Percentiles rank a stretch among this genome's conserved stretches.
Evolutionary conservation across 2,113 vertebrate genomes (phyloP).

Genomic region (Hydropotes inermis): DNA sequence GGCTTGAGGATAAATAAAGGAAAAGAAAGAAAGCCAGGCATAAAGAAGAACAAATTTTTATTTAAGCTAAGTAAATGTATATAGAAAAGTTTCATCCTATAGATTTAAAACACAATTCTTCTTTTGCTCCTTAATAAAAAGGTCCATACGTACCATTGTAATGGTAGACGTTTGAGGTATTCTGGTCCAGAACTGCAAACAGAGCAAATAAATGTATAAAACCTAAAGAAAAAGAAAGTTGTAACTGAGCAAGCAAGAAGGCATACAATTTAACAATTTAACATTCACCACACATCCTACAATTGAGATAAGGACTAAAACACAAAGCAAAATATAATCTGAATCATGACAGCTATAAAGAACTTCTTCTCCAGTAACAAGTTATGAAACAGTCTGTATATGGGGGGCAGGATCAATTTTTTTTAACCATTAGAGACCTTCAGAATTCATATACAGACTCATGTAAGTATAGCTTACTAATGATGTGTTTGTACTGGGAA

Average conservation of each 20-base stretch:
- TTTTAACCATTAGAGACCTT: neutral
- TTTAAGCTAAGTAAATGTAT: neutral
- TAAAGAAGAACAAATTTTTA: neutral
- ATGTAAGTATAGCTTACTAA: neutral
- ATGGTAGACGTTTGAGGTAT: constrained; percentile 96
- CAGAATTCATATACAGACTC: neutral
- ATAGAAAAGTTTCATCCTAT: neutral
- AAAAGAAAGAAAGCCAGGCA: constrained; percentile 19
- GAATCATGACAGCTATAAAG: neutral
- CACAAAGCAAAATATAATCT: constrained; percentile 19
- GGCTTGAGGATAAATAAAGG: neutral
- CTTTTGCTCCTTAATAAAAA: neutral
- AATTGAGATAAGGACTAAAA: neutral
- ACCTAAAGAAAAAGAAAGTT: constrained; percentile 82
- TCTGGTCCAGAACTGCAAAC: constrained; percentile 99
- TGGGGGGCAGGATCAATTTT: neutral
- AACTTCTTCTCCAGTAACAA: constrained; percentile 26
- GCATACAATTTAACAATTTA: neutral
- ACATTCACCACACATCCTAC: neutral
- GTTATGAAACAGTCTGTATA: neutral
- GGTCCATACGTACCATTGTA: constrained; percentile 89
- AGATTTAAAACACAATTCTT: neutral
- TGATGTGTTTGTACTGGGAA: neutral
- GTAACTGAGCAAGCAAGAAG: neutral
- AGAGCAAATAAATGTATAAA: constrained; percentile 98